Conservation (phyloP, 2,113 vertebrate species). For the Ictalurus furcatus region DNA sequence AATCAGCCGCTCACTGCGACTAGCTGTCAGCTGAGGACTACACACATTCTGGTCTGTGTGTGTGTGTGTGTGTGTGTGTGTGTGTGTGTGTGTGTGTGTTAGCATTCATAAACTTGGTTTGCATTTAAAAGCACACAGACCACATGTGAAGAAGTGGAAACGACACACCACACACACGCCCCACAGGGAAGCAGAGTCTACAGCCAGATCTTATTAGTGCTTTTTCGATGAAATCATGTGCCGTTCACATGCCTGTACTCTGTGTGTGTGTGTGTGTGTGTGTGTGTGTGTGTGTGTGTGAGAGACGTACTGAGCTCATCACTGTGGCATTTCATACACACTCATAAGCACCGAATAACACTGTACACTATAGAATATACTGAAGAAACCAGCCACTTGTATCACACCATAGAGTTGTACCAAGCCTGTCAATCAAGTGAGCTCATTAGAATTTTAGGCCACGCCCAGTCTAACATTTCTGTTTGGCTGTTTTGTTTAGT, state of each 20-base stretch:
- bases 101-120: not conserved
- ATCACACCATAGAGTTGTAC: not conserved
- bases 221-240: not conserved
- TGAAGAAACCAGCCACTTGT: not conserved
- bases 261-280: not conserved
- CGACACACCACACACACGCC: not conserved
- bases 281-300: not conserved
- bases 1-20: not conserved
- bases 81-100: no score
- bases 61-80: no score
- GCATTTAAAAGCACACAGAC: not conserved
- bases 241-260: not conserved
- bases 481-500: not conserved
- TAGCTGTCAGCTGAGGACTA: not conserved
- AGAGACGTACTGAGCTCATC: not conserved
- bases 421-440: not conserved
- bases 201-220: not conserved
- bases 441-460: slow-evolving; percentile 6
- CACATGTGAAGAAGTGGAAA: slow-evolving; percentile 1
- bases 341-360: not conserved
- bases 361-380: not conserved
- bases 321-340: not conserved
- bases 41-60: not conserved
- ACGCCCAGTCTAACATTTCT: not conserved
- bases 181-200: not conserved